A percentile compares a stretch with the other conserved stretches of the same genome.
Conservation (phyloP, 2,888 invertebrate species). For the Chironomus riparius region DNA sequence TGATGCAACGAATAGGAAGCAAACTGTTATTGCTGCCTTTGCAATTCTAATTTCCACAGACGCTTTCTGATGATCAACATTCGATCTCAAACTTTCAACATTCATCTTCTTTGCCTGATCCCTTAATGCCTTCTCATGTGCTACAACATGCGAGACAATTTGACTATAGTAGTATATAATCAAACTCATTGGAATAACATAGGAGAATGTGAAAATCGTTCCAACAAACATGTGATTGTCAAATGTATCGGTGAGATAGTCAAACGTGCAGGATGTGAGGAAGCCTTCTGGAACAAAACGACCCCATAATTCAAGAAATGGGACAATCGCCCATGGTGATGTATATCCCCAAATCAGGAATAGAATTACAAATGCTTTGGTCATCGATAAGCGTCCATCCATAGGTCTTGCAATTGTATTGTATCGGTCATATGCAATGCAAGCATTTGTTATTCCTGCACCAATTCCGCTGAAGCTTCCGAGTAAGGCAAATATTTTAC, state of each 20-base stretch:
- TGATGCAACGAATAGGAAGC: conserved; percentile 73
- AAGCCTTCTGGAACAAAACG: conserved; percentile 72
- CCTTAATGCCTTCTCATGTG: conserved; percentile 72
- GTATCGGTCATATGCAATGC: conserved; percentile 33
- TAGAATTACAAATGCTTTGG: conserved; percentile 71
- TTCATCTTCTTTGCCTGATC: conserved; percentile 79
- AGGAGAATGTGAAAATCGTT: conserved; percentile 67
- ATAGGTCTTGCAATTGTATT: conserved; percentile 74
- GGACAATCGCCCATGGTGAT: conserved; percentile 73
- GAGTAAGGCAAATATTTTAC: conserved; percentile 65
- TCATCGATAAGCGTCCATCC: conserved; percentile 68
- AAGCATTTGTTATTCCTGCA: conserved; percentile 63
- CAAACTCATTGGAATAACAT: conserved; percentile 64
- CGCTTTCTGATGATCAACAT: conserved; percentile 47
- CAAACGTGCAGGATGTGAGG: conserved; percentile 74
- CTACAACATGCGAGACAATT: conserved; percentile 78
- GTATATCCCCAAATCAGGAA: conserved; percentile 53
- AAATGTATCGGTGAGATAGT: conserved; percentile 69
- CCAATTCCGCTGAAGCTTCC: conserved; percentile 74
- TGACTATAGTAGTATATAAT: conserved; percentile 79
- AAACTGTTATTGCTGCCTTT: conserved; percentile 79
- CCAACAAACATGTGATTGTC: conserved; percentile 70
- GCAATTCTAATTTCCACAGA: conserved; percentile 79
- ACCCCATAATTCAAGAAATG: conserved; percentile 77
- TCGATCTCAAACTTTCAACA: conserved; percentile 67